Percentiles rank a stretch among this genome's conserved stretches.
Conservation (phyloP, 2,797 vertebrate genomes). For the Premnoplex brunnescens region DNA sequence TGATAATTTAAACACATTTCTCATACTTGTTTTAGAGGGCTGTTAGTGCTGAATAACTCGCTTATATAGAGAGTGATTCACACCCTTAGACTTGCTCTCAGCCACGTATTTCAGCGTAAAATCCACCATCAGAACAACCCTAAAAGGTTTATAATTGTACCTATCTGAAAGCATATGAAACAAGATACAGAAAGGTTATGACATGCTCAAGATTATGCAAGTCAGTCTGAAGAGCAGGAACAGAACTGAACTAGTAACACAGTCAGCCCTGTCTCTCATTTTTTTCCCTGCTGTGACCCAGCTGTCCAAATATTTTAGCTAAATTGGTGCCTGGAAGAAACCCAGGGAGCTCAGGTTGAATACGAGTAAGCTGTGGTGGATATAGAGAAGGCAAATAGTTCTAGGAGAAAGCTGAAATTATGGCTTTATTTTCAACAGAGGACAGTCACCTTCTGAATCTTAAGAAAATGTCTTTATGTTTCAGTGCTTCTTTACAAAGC, state of each 20-base stretch:
- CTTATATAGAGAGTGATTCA: not conserved
- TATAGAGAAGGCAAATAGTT: not conserved
- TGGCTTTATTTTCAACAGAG: not conserved
- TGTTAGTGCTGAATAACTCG: not conserved
- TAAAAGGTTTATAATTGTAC: not conserved
- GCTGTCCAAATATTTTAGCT: conserved; percentile 50
- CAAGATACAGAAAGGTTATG: not conserved
- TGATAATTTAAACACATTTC: not conserved
- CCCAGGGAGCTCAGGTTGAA: not conserved
- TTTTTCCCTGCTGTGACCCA: conserved; percentile 50
- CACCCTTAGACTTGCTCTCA: not conserved
- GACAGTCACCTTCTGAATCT: not conserved
- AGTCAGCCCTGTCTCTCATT: conserved; percentile 24
- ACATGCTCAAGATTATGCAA: not conserved
- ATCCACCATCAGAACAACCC: not conserved
- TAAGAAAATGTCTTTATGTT: not conserved
- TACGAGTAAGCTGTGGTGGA: not conserved
- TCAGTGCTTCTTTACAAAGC: not conserved
- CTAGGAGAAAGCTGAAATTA: not conserved
- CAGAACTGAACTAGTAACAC: not conserved
- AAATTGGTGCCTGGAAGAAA: conserved; percentile 42
- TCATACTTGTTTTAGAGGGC: not conserved
- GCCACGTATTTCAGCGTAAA: not conserved
- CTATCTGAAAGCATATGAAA: not conserved
- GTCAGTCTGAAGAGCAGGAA: not conserved